These are phyloP conservation scores for Phthorimaea operculella DNA, from an alignment of 1,140 invertebrate species.

Conservation along the genomic window DNA sequence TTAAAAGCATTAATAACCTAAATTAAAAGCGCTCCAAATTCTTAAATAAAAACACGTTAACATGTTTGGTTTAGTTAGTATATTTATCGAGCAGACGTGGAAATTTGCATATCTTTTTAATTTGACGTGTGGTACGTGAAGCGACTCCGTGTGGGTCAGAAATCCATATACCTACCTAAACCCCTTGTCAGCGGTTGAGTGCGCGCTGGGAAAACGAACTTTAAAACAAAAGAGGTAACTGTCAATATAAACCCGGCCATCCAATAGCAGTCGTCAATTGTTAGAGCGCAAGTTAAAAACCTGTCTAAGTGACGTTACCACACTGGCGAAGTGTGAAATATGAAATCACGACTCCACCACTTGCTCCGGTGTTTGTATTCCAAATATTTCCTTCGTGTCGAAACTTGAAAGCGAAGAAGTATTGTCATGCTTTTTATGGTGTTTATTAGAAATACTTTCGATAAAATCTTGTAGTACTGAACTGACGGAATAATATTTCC, in stretches of 20 bases:
- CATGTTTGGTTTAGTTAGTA: constrained; percentile 15
- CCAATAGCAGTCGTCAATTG: neutral
- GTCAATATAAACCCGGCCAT: neutral
- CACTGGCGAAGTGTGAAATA: constrained; percentile 64
- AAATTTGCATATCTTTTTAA: constrained; percentile 57
- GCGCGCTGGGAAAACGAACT: neutral
- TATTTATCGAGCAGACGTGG: constrained; percentile 31
- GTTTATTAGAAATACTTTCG: constrained; percentile 29
- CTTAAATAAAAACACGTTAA: constrained; percentile 34
- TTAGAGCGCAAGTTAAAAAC: constrained; percentile 39
- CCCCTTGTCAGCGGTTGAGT: neutral
- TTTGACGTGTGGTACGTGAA: constrained; percentile 39
- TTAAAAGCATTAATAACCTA: constrained; percentile 51
- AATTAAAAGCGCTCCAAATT: constrained; percentile 37
- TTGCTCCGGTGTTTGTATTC: constrained; percentile 58
- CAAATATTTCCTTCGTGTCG: constrained; percentile 59
- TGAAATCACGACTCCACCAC: constrained; percentile 64
- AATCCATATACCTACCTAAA: neutral
- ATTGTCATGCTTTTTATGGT: constrained; percentile 27
- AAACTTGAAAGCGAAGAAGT: constrained; percentile 40
- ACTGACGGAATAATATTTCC: constrained; percentile 20
- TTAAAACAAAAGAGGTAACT: neutral
- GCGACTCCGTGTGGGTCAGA: constrained; percentile 9
- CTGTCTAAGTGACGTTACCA: constrained; percentile 51
- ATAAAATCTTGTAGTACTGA: constrained; percentile 21